phyloP scores from a whole-genome alignment of 2,113 vertebrate species.

The Caloenas nicobarica region DNA sequence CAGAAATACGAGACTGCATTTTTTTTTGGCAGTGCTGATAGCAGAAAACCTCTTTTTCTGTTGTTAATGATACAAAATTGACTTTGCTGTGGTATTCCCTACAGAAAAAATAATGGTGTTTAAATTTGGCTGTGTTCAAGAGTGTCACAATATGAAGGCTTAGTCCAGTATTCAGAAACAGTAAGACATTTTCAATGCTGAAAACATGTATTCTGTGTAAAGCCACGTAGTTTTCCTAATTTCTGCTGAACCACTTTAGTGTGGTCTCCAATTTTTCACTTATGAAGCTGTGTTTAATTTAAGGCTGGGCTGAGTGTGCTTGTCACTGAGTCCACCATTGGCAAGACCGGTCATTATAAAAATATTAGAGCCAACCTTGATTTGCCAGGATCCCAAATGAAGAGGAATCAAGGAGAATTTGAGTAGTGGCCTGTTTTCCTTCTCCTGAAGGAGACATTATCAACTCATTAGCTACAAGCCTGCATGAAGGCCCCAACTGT shows the following conservation, averaged over 20 bases:
- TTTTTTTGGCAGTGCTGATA: constrained; percentile 27
- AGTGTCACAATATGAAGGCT: constrained; percentile 14
- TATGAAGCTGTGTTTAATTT: constrained; percentile 9
- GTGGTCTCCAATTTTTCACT: background rate
- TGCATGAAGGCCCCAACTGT: constrained; percentile 59
- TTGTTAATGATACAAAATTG: constrained; percentile 31
- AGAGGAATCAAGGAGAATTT: constrained; percentile 50
- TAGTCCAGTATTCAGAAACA: background rate
- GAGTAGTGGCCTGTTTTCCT: constrained; percentile 66
- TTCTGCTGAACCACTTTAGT: background rate
- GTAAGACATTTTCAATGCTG: background rate
- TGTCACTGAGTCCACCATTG: background rate
- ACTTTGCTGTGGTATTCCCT: constrained; percentile 22
- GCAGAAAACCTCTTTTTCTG: constrained; percentile 31
- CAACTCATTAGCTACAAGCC: constrained; percentile 66
- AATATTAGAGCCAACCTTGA: constrained; percentile 1
- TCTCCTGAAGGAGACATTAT: constrained; percentile 63
- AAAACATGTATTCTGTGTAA: background rate
- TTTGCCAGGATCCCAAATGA: constrained; percentile 58
- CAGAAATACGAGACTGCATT: constrained; percentile 30
- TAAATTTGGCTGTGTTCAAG: constrained; percentile 17
- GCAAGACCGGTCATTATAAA: constrained; percentile 29
- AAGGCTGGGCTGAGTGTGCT: background rate
- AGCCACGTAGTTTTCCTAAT: background rate
- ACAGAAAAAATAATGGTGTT: constrained; percentile 47